Base-by-base conservation (phyloP, 1,140 invertebrate species). In the Leptinotarsa texana region DNA sequence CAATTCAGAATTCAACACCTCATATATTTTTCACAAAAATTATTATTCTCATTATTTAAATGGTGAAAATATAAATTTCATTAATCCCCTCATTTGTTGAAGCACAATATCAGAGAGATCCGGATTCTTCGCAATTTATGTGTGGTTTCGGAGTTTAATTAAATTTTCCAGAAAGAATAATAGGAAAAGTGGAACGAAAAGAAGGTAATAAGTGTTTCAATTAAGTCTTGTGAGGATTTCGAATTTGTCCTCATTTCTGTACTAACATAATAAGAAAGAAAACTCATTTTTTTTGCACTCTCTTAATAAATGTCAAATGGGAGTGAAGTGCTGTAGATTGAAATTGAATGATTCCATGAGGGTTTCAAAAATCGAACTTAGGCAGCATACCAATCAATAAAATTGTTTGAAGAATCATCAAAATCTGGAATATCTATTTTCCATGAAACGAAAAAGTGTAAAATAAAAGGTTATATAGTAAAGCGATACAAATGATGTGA, bases 141-240 rank as follows among this genome's bases (percentile, higher is more conserved):
- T 57, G 63, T 66, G 63, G 63, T 66, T 33, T 17, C 15, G 15
- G 21, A 66, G n/a, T 57, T 24, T 21, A 66, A 66, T 66, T 66
- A 24, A 24, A 66, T 66, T 66, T 66, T 66, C 63, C 22, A 18
- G 63, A 66, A 66, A 66, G 63, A 24, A 66, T 18, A 24, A 66
- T 21, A 24, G 17, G 22, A 15, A 66, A 66, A 66, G 21, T 24
- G 3, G n/a, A n/a, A 21, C n/a, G 21, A 24, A 66, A 66, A 21
- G 22, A 17, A 24, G 21, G 21, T 33, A 66, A 21, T 66, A 66
- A 66, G 63, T 66, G 63, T 66, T 66, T 66, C 63, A 66, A 66
- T 66, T 66, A 66, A 33, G 15, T 33, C 22, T 24, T 13, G 63
- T 57, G n/a, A 57, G 51, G 51, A 57, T 57, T n/a, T 17, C n/a